Evolutionary conservation across 2,797 vertebrate genomes (phyloP).

Genomic region (Urocyon cinereoargenteus): DNA sequence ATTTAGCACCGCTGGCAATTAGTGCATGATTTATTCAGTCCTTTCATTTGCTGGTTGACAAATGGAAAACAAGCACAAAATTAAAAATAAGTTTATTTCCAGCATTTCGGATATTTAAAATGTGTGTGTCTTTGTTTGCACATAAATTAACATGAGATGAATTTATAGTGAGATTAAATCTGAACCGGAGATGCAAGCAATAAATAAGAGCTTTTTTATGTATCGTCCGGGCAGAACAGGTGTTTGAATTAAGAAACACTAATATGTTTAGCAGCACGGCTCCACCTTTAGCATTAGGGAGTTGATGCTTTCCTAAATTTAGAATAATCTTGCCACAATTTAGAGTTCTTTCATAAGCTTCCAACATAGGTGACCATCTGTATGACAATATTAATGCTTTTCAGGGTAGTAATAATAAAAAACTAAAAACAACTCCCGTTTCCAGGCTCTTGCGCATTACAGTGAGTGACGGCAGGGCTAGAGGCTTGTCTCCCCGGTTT

Average conservation of each 20-base stretch:
- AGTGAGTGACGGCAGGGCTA: neutral
- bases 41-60: slow-evolving; percentile 96
- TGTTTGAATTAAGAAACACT: slow-evolving; percentile 92
- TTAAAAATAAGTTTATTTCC: slow-evolving; percentile 93
- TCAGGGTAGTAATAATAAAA: slow-evolving; percentile 82
- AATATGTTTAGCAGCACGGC: slow-evolving; percentile 91
- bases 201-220: slow-evolving; percentile 90
- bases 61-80: slow-evolving; percentile 94
- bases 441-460: slow-evolving; percentile 63
- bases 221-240: slow-evolving; percentile 89
- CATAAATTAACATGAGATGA: slow-evolving; percentile 93
- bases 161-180: slow-evolving; percentile 92
- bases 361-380: slow-evolving; percentile 91
- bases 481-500: neutral
- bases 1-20: slow-evolving; percentile 99
- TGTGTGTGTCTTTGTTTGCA: slow-evolving; percentile 92
- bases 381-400: slow-evolving; percentile 86
- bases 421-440: slow-evolving; percentile 69
- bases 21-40: slow-evolving; percentile 95
- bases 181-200: slow-evolving; percentile 90
- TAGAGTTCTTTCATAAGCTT: slow-evolving; percentile 88
- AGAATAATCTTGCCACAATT: slow-evolving; percentile 88
- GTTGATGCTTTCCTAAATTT: slow-evolving; percentile 89
- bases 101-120: slow-evolving; percentile 92
- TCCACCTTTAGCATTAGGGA: slow-evolving; percentile 91